phyloP scores from a whole-genome alignment of 2,797 vertebrate species.

The Furcifer pardalis region DNA sequence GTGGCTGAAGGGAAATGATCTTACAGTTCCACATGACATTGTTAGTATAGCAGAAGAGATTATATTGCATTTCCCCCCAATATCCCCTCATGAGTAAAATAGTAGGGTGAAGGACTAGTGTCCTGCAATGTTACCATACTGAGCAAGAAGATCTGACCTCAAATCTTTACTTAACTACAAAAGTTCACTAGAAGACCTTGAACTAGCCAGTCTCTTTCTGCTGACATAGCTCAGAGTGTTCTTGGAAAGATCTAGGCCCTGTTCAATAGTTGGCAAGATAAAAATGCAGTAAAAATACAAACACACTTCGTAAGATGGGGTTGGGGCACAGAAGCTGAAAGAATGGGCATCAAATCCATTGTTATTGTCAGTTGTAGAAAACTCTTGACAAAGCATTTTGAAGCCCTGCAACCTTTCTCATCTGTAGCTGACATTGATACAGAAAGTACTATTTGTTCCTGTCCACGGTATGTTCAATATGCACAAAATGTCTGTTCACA shows the following conservation, averaged over 20 bases:
- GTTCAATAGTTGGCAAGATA: neutral
- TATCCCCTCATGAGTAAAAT: neutral
- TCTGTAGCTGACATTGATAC: no score
- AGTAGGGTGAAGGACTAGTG: neutral
- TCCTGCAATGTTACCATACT: neutral
- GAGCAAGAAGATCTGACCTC: neutral
- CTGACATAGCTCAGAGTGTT: neutral
- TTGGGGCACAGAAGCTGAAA: neutral
- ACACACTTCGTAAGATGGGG: neutral
- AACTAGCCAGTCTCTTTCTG: neutral
- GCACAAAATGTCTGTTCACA: no score
- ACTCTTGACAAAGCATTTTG: no score
- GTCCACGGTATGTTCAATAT: no score
- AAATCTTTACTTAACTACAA: neutral
- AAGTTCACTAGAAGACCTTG: neutral
- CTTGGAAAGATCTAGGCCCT: neutral
- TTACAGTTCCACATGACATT: neutral
- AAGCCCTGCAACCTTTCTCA: neutral
- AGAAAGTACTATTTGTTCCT: no score
- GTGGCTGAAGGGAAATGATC: neutral
- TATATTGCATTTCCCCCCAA: neutral
- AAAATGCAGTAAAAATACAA: neutral
- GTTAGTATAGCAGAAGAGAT: neutral
- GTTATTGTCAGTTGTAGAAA: no score
- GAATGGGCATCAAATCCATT: no score